Conservation (phyloP, 2,113 vertebrate genomes). For the Apistogramma diplotaenia region DNA sequence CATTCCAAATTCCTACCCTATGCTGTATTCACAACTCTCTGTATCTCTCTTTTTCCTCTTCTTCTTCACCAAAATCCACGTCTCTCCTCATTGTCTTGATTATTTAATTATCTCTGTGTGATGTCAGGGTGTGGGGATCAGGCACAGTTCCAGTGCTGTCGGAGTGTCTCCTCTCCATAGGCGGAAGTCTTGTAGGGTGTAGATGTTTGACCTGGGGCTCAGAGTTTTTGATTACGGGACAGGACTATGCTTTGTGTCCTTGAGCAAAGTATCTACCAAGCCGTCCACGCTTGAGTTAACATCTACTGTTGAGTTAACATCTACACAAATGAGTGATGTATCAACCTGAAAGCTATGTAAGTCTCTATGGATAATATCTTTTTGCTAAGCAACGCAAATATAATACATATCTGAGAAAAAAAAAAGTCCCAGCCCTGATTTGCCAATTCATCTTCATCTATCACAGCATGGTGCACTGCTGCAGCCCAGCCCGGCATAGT, state of each 20-base stretch:
- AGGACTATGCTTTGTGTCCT: slow-evolving; percentile 61
- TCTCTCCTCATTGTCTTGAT: slow-evolving; percentile 26
- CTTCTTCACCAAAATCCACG: slow-evolving; percentile 21
- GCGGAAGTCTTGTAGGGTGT: slow-evolving; percentile 50
- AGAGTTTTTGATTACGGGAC: slow-evolving; percentile 65
- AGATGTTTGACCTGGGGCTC: slow-evolving; percentile 62
- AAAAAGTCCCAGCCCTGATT: not conserved
- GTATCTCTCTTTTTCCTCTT: not conserved
- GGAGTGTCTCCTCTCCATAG: slow-evolving; percentile 27
- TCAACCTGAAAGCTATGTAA: slow-evolving; percentile 71
- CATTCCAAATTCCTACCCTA: slow-evolving; percentile 77
- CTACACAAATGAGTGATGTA: slow-evolving; percentile 74
- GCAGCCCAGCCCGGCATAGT: slow-evolving; percentile 13
- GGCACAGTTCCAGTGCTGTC: slow-evolving; percentile 47
- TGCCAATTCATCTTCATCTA: slow-evolving; percentile 58
- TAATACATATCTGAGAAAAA: slow-evolving; percentile 50
- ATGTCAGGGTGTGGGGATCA: slow-evolving; percentile 34
- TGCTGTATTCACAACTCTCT: slow-evolving; percentile 59
- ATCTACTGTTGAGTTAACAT: slow-evolving; percentile 45
- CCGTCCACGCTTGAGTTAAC: slow-evolving; percentile 68
- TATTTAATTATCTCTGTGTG: slow-evolving; percentile 5
- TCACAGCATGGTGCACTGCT: slow-evolving; percentile 8
- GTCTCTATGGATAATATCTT: slow-evolving; percentile 58
- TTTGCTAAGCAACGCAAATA: slow-evolving; percentile 57
- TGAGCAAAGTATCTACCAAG: slow-evolving; percentile 63